Percentiles rank a stretch among this genome's conserved stretches.
Conservation (phyloP, 1,140 invertebrate species). For the Sesamia nonagrioides region DNA sequence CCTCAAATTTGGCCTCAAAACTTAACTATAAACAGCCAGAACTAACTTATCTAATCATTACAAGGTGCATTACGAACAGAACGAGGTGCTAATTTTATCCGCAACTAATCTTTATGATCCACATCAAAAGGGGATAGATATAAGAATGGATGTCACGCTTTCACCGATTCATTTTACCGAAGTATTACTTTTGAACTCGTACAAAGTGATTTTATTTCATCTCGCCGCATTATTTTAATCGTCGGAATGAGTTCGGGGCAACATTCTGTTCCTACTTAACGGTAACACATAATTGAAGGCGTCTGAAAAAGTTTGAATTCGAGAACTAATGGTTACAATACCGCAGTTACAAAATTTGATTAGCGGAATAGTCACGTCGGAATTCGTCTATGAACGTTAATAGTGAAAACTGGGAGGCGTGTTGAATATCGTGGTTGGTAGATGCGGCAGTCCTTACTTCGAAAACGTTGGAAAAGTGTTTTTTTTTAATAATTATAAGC, state of each 20-base stretch:
- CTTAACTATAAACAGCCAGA: conserved; percentile 19
- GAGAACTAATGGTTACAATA: conserved; percentile 79
- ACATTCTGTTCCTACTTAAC: conserved; percentile 76
- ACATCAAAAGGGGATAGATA: conserved; percentile 23
- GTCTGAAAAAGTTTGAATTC: conserved; percentile 71
- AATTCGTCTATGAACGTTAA: conserved; percentile 75
- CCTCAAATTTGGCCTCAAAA: conserved; percentile 37
- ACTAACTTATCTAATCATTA: conserved; percentile 40
- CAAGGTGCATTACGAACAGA: conserved; percentile 33
- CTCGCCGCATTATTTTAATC: conserved; percentile 33
- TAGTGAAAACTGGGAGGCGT: conserved; percentile 34
- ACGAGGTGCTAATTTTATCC: conserved; percentile 43
- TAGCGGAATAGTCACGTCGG: conserved; percentile 85
- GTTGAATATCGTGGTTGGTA: neutral
- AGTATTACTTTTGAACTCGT: conserved; percentile 19
- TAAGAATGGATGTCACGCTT: conserved; percentile 34
- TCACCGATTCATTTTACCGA: conserved; percentile 30
- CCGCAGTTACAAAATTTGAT: conserved; percentile 87
- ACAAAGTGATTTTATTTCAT: conserved; percentile 23
- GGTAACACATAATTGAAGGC: conserved; percentile 83
- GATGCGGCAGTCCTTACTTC: conserved; percentile 55
- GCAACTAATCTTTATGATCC: conserved; percentile 38
- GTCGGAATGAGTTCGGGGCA: conserved; percentile 36
- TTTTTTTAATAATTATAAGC: too few species aligned
- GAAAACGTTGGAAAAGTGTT: too few species aligned